Evolutionary conservation across 2,888 invertebrate genomes (phyloP).

Genomic region (Chironomus tentans): DNA sequence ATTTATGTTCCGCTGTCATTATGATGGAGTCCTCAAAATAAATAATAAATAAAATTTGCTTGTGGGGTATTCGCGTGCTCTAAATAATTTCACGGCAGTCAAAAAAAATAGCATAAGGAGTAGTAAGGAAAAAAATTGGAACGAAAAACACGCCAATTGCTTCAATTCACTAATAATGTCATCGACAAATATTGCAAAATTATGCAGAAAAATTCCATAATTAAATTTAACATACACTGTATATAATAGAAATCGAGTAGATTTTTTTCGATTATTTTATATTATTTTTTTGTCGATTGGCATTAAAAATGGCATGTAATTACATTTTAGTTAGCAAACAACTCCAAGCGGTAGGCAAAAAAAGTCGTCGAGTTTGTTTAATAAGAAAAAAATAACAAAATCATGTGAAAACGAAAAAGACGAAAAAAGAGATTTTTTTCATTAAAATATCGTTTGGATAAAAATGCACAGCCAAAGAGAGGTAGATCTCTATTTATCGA

Average conservation of each 20-base stretch:
- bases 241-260: not conserved
- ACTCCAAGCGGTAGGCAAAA: not conserved
- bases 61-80: not conserved
- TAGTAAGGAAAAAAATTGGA: not conserved
- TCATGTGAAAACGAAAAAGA: no score
- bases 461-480: not conserved
- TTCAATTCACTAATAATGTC: constrained; percentile 15
- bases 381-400: no score
- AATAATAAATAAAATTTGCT: not conserved
- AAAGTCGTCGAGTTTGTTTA: not conserved
- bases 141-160: not conserved
- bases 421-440: no score
- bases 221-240: constrained; percentile 2
- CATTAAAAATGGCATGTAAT: constrained; percentile 1
- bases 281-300: not conserved
- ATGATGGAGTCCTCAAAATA: no score
- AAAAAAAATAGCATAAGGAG: not conserved
- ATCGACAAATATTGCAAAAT: constrained; percentile 24
- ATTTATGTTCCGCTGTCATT: no score
- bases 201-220: constrained; percentile 24
- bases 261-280: not conserved
- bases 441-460: not conserved
- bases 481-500: not conserved
- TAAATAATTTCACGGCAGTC: constrained; percentile 3
- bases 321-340: not conserved